Conservation (phyloP, 2,888 invertebrate genomes). For the Artemia sinica region DNA sequence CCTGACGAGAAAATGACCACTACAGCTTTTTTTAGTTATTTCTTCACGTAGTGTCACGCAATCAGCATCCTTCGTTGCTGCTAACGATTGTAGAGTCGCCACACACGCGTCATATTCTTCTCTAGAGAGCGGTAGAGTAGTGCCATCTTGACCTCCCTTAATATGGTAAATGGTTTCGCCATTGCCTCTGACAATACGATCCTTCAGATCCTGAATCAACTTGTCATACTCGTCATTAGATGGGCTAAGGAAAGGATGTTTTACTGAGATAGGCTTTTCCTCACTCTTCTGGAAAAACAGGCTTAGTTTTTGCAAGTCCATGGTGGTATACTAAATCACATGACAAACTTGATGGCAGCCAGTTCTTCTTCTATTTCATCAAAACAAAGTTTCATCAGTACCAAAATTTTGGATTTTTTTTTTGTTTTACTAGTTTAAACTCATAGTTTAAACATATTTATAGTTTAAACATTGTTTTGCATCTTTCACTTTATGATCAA, state of each 20-base stretch:
- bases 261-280: constrained; percentile 26
- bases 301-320: too few relatives aligned
- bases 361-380: too few relatives aligned
- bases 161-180: constrained; percentile 68
- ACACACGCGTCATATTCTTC: constrained; percentile 79
- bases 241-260: constrained; percentile 71
- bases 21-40: constrained; percentile 48
- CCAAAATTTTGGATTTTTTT: too few relatives aligned
- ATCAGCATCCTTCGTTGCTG: constrained; percentile 64
- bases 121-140: constrained; percentile 41
- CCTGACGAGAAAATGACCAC: constrained; percentile 70
- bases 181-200: constrained; percentile 65
- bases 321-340: too few relatives aligned
- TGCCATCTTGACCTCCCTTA: too few relatives aligned
- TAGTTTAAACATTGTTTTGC: too few relatives aligned
- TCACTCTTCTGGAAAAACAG: too few relatives aligned
- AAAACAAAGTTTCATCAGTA: too few relatives aligned
- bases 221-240: constrained; percentile 72
- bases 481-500: too few relatives aligned
- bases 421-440: too few relatives aligned
- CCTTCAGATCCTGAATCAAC: constrained; percentile 52
- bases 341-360: too few relatives aligned
- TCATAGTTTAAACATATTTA: too few relatives aligned
- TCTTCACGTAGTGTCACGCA: constrained; percentile 70
- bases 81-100: constrained; percentile 71